Evolutionary conservation across 2,888 invertebrate species (phyloP), one percentile per base, ranked within the genome.

Genomic region (Trichogramma dendrolimi): DNA sequence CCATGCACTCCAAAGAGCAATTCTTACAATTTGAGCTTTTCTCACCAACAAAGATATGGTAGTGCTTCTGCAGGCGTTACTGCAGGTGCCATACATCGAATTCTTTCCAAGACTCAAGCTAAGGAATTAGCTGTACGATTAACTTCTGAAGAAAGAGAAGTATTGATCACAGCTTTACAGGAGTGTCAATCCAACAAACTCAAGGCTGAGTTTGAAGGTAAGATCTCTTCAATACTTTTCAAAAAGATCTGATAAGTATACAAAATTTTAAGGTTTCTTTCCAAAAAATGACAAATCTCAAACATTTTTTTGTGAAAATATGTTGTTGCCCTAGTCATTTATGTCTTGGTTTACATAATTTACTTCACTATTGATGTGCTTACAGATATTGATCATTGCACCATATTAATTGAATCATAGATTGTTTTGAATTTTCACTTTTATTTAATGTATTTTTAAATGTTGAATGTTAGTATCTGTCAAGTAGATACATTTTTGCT

Each of bases 191-290:
- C 91, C 0, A 86, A 87, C 71, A 83, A 85, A 73, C 83, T 87
- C 60, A 91, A 90, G 79, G 89, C 89, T 63, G 87, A 87, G 73
- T 91, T 87, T 74, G 90, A 90, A 86, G 91, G 92, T 91, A 82
- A 79, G 62, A 61, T 8, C 27, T 27, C 27, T 27, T 27, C 27
- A 27, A 10, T 39, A n/a, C 14, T 46, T 11, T 6, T 75, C 27
- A 55, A 52, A 44, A 10, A 40, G 14, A 6, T 4, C 11, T 47
- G 39, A 54, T 55, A 44, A 49, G 6, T 60, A 50, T 53, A 50
- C 27, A 51, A 49, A 54, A 47, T 47, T 60, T 49, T 54, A 60
- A 40, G 58, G 46, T 1, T 27, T 27, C 1, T 27, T 27, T 42
- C 58, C 58, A 60, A 43, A 58, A 42, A 43, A 50, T 50, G 49